Base-by-base conservation (phyloP, 2,888 invertebrate genomes). In the Xylota segnis region DNA sequence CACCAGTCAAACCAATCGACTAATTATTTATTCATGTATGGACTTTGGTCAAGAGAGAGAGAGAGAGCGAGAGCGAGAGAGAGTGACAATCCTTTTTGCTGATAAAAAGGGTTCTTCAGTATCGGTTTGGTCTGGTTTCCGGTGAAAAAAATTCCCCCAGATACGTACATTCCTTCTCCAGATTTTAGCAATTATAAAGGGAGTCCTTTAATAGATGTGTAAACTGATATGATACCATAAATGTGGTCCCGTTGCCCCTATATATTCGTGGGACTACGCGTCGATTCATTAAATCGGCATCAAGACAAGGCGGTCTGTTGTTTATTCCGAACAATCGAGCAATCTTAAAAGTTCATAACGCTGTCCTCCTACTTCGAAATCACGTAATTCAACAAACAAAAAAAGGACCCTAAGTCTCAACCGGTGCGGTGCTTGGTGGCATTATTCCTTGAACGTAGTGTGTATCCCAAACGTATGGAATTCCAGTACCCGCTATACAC, bases 241-340 rank as follows among this genome's bases (percentile, higher is more conserved):
- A 71, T 71, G 32, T 27, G 63, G 58, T 83, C 82, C 83, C 82
- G 87, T 82, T 87, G 83, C 83, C 87, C 77, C 66, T 83, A 87
- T 86, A 87, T 86, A 56, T 58, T 76, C 77, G 71, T 66, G 77
- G 54, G 83, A 83, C 58, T 65, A 68, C 66, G 82, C 86, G 87
- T 83, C 81, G 47, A 82, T 83, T 83, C 77, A 87, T 83, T 87
- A 87, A 87, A 87, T 83, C 87, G 87, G 83, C 87, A 87, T 78
- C 40, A 87, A 87, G 83, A 83, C 87, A 87, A 87, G 87, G 87
- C 87, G 87, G 83, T 87, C 77, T 87, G 87, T 87, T 87, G 87
- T 87, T 87, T 70, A 72, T 87, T 87, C 71, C 87, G 34, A 83
- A 87, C 87, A 87, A 87, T 87, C 87, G 63, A 87, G 74, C 87